Evolutionary conservation across 2,113 vertebrate species (phyloP), one percentile per base, ranked within the genome.

Genomic region (Mugil cephalus): DNA sequence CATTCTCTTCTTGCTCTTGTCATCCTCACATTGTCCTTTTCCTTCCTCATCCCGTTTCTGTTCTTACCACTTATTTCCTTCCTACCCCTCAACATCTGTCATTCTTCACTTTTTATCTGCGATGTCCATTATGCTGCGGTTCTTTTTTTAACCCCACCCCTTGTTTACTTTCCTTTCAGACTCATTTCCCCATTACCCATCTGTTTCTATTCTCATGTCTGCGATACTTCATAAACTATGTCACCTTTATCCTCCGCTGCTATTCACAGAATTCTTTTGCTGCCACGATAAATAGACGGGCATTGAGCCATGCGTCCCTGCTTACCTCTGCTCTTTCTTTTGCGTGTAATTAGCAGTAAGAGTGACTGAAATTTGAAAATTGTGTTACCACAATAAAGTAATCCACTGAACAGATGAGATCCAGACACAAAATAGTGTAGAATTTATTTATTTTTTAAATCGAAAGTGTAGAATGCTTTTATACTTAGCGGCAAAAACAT

Each of bases 111-210:
- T 30, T 78, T 77, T 79, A 84, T 89, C 88, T 72, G 39, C 15
- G 3, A 51, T 65, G 60, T 83, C 74, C 79, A 66, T 86, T 83
- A 73, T 58, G 52, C 18, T 18, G 47, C 43, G 66, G 21, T 17
- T 51, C 17, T 77, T 10, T 54, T 54, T 73, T 54, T 3, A n/a
- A 15, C 61, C 35, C 52, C 35, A 7, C 46, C 39, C 61, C 24
- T 59, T 84, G 76, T 83, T 86, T 82, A 72, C 69, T 65, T 61
- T 79, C 40, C 74, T 80, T 77, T 70, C 24, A 68, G 66, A 72
- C 64, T 76, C 46, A 18, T 45, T 38, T 40, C 8, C 70, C 50
- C 71, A 59, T 77, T 35, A 52, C 48, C 67, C 76, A 70, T 75
- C 74, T 75, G 80, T 63, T 79, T 83, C 67, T 80, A 56, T 80